These are phyloP conservation scores for Diloba caeruleocephala DNA, from an alignment of 2,888 invertebrate genomes.

Conservation along the genomic window DNA sequence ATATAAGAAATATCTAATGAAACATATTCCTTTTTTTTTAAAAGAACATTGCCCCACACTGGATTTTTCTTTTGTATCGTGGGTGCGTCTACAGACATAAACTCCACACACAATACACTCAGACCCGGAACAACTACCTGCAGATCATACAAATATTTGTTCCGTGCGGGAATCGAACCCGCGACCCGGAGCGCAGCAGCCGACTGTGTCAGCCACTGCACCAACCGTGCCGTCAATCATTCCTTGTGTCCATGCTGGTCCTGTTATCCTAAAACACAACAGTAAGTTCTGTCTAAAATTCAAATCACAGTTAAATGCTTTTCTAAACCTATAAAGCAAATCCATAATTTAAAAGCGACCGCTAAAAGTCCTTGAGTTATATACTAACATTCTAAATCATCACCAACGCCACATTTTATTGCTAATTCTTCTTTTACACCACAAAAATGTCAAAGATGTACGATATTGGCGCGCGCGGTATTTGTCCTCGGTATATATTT, in stretches of 20 bases:
- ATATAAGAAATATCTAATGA: too few relatives aligned
- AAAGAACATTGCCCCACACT: too few relatives aligned
- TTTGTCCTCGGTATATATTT: conserved; percentile 52
- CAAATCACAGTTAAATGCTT: background rate
- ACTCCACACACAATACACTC: too few relatives aligned
- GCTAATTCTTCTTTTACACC: conserved; percentile 64
- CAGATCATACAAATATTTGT: too few relatives aligned
- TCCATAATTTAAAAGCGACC: conserved; percentile 10
- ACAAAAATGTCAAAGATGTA: conserved; percentile 76
- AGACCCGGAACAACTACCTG: too few relatives aligned
- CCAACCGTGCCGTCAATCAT: background rate
- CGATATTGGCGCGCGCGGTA: conserved; percentile 66
- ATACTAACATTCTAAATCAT: conserved; percentile 45
- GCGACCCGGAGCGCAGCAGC: too few relatives aligned
- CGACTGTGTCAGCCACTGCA: too few relatives aligned
- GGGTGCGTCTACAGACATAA: too few relatives aligned
- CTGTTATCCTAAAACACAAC: background rate
- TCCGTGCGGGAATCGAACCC: too few relatives aligned
- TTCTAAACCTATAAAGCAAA: conserved; percentile 7
- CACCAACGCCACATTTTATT: conserved; percentile 55
- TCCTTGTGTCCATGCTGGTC: background rate
- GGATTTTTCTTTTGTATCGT: too few relatives aligned
- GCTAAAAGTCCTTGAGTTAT: conserved; percentile 15
- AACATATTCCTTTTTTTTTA: too few relatives aligned
- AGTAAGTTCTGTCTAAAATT: background rate